A percentile compares a stretch with the other conserved stretches of the same genome.
Evolutionary conservation across 2,888 invertebrate genomes (phyloP).

Genomic region (Troides helena): DNA sequence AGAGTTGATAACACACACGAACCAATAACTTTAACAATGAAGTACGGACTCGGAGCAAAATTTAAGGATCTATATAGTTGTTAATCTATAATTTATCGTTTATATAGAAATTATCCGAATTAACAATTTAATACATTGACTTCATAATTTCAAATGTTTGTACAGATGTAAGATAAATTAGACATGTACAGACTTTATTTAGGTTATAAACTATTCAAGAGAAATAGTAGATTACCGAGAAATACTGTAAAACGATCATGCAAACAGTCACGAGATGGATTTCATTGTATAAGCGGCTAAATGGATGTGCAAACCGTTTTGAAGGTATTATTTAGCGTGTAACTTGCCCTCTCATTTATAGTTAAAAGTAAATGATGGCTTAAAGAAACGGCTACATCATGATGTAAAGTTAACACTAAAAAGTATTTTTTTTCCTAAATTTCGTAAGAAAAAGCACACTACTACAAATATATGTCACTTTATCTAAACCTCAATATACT

Average conservation of each 20-base stretch:
- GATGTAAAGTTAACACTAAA: background rate
- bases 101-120: too few relatives aligned
- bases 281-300: slow-evolving; percentile 10
- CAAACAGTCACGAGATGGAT: background rate
- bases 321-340: slow-evolving; percentile 2
- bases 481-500: too few relatives aligned
- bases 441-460: too few relatives aligned
- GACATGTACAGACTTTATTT: background rate
- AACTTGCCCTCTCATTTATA: background rate
- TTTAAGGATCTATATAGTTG: too few relatives aligned
- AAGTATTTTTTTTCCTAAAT: too few relatives aligned
- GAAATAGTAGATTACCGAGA: slow-evolving; percentile 1
- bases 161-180: background rate
- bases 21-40: too few relatives aligned
- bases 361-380: background rate
- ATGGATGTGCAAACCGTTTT: slow-evolving; percentile 11
- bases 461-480: too few relatives aligned
- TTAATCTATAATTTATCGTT: too few relatives aligned
- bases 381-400: background rate
- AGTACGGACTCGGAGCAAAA: too few relatives aligned
- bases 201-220: background rate
- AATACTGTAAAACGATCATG: background rate
- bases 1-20: too few relatives aligned
- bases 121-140: too few relatives aligned
- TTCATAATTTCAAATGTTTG: background rate